These are phyloP conservation scores for Bombus waltoni DNA, from an alignment of 1,140 invertebrate species.

Conservation along the genomic window DNA sequence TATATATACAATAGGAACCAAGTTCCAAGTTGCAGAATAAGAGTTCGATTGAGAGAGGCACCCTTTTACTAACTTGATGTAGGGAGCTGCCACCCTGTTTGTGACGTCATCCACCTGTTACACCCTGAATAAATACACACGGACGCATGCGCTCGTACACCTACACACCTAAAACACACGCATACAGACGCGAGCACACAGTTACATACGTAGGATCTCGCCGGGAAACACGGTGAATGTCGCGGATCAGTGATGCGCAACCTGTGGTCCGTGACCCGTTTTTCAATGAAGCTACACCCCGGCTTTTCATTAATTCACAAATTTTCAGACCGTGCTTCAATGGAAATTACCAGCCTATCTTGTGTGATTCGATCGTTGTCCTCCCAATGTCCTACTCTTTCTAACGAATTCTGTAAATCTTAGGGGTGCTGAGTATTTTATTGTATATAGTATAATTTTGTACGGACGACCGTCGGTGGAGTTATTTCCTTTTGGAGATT, in stretches of 20 bases:
- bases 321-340: not conserved
- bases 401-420: too few relatives aligned
- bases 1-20: not conserved
- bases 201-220: not conserved
- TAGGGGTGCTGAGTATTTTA: too few relatives aligned
- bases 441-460: too few relatives aligned
- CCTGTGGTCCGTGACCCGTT: conserved; percentile 20
- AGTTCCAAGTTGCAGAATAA: not conserved
- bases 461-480: too few relatives aligned
- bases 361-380: too few relatives aligned
- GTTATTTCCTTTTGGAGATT: too few relatives aligned
- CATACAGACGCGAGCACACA: not conserved
- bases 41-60: not conserved
- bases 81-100: conserved; percentile 63
- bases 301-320: conserved; percentile 32
- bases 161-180: not conserved
- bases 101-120: conserved; percentile 82
- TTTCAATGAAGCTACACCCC: conserved; percentile 16
- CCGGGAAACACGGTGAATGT: conserved; percentile 32
- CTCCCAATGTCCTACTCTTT: too few relatives aligned
- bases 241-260: conserved; percentile 39
- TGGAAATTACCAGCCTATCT: not conserved
- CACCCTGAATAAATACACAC: conserved; percentile 62
- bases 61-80: conserved; percentile 8
- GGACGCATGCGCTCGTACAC: conserved; percentile 20